Evolutionary conservation across 2,113 vertebrate species (phyloP).

Genomic region (Sus scrofa): T2T-Sscrofa CM000817.6:94165501-94166000

Average conservation of each 20-base stretch:
- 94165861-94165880: conserved; percentile 48
- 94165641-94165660: conserved; percentile 9
- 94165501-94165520: not conserved
- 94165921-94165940: not conserved
- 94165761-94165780: conserved; percentile 25
- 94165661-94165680: conserved; percentile 11
- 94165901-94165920: not conserved
- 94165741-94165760: conserved; percentile 21
- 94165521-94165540: conserved; percentile 23
- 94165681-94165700: conserved; percentile 20
- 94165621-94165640: not conserved
- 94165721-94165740: conserved; percentile 24
- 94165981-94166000: conserved; percentile 58
- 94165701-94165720: conserved; percentile 31
- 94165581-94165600: conserved; percentile 30
- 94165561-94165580: conserved; percentile 41
- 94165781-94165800: conserved; percentile 2
- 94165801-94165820: not conserved
- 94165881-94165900: not conserved
- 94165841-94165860: not conserved
- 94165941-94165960: conserved; percentile 41
- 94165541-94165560: not conserved
- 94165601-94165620: not conserved
- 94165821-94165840: not conserved
- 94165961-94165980: conserved; percentile 42